Conservation (phyloP, 2,113 vertebrate species). For the Cichladusa arquata region DNA sequence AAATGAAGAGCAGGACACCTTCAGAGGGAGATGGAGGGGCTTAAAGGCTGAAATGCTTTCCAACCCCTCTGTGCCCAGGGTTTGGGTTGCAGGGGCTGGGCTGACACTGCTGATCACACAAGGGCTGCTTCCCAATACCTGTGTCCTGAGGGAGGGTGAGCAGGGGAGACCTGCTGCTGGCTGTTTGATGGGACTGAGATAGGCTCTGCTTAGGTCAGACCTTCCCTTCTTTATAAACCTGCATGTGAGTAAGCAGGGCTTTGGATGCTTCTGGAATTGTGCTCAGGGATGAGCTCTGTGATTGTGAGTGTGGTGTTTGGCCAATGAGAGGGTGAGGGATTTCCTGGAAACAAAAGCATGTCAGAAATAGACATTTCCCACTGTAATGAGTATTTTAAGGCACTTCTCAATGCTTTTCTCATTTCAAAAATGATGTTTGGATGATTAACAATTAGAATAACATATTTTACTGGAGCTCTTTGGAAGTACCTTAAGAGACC, state of each 20-base stretch:
- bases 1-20: conserved; percentile 70
- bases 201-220: not conserved
- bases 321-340: not conserved
- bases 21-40: conserved; percentile 58
- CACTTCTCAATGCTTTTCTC: not conserved
- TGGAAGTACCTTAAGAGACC: conserved; percentile 15
- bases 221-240: not conserved
- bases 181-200: not conserved
- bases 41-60: conserved; percentile 61
- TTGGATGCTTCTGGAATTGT: not conserved
- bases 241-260: not conserved
- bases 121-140: not conserved
- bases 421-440: not conserved
- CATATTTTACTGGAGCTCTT: not conserved
- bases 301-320: not conserved
- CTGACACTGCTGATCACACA: not conserved
- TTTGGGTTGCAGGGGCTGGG: not conserved
- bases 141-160: not conserved
- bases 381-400: conserved; percentile 1
- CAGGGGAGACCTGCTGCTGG: not conserved
- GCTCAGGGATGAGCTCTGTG: not conserved
- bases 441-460: conserved; percentile 29
- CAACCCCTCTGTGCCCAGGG: not conserved
- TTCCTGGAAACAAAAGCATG: not conserved
- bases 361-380: not conserved